Conservation (phyloP, 2,113 vertebrate species). For the Oncorhynchus nerka region DNA sequence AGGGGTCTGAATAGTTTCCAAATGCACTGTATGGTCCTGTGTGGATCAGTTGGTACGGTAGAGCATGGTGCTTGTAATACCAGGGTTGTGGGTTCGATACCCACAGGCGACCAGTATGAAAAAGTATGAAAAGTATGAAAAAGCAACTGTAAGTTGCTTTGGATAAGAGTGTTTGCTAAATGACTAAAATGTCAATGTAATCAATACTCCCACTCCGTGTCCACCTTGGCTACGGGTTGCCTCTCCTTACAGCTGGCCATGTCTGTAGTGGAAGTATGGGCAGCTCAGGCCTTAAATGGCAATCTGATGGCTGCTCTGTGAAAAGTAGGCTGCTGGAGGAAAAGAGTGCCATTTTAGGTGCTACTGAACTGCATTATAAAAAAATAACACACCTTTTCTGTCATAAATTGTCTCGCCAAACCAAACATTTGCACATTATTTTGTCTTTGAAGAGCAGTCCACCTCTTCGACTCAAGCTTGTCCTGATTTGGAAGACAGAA, state of each 20-base stretch:
- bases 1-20: too few relatives aligned
- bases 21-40: too few relatives aligned
- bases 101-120: too few relatives aligned
- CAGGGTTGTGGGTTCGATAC: too few relatives aligned
- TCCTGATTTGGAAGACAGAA: slow-evolving; percentile 14
- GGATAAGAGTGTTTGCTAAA: too few relatives aligned
- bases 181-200: too few relatives aligned
- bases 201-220: neutral
- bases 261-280: neutral
- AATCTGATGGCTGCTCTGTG: slow-evolving; percentile 10
- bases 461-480: slow-evolving; percentile 1
- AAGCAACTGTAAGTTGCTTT: too few relatives aligned
- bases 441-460: neutral
- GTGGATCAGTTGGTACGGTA: too few relatives aligned
- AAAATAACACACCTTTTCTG: slow-evolving; percentile 12
- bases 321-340: neutral
- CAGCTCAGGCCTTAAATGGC: slow-evolving; percentile 2
- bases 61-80: too few relatives aligned
- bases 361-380: slow-evolving; percentile 12
- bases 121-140: too few relatives aligned
- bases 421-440: slow-evolving; percentile 14
- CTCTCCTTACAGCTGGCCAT: neutral
- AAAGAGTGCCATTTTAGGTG: slow-evolving; percentile 21
- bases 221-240: neutral
- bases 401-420: slow-evolving; percentile 1